Evolutionary conservation across 1,140 invertebrate genomes (phyloP).

Genomic region (Spodoptera frugiperda): DNA sequence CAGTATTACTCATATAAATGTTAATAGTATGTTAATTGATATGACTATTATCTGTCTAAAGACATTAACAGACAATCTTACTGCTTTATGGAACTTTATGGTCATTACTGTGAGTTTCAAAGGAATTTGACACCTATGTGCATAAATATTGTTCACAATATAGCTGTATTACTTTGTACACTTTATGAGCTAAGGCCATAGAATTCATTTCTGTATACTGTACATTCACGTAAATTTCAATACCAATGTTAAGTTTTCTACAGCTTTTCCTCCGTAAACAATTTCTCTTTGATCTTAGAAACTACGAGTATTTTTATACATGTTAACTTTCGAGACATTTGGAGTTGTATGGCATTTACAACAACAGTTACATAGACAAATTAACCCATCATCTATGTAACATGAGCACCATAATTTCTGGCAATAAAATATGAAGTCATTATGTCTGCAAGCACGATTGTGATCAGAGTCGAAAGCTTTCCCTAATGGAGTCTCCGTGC

Average conservation of each 20-base stretch:
- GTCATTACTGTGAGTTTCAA: conserved; percentile 12
- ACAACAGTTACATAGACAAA: conserved; percentile 4
- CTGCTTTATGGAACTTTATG: conserved; percentile 15
- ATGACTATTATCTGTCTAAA: neutral
- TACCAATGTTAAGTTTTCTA: neutral
- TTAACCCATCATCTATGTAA: conserved; percentile 3
- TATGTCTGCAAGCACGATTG: conserved; percentile 28
- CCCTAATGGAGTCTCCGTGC: conserved; percentile 54
- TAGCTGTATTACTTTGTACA: neutral
- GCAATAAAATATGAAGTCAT: conserved; percentile 27
- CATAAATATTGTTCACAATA: conserved; percentile 4
- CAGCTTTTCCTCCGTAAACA: too few species aligned
- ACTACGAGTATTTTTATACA: neutral
- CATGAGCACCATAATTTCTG: conserved; percentile 22
- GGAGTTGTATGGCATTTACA: neutral
- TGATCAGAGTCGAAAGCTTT: conserved; percentile 53
- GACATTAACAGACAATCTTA: neutral
- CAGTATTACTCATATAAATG: neutral
- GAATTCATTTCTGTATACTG: neutral
- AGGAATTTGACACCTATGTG: neutral
- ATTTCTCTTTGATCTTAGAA: neutral
- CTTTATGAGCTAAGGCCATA: neutral
- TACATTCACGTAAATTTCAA: neutral
- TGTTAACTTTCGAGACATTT: too few species aligned
- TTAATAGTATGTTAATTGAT: neutral